Evolutionary conservation across 2,113 vertebrate species (phyloP).

Genomic region (Prinia subflava): DNA sequence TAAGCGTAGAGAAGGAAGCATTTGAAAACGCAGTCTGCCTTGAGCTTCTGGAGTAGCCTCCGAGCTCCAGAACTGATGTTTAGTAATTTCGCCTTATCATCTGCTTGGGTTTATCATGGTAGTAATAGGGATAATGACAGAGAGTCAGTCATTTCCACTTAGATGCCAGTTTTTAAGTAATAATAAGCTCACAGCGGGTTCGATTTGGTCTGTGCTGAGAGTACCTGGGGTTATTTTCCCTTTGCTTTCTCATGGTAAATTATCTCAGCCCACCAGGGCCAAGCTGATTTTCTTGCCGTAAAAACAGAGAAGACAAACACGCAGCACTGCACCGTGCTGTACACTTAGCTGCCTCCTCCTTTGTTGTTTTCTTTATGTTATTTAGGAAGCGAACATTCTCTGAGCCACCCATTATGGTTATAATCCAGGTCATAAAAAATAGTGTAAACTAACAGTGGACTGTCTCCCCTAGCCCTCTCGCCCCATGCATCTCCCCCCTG

Average conservation of each 20-base stretch:
- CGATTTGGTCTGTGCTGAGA: conserved; percentile 53
- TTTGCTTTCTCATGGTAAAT: conserved; percentile 60
- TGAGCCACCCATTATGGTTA: not conserved
- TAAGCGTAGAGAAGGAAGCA: conserved; percentile 22
- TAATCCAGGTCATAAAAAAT: conserved; percentile 42
- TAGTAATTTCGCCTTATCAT: conserved; percentile 75
- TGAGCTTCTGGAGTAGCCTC: conserved; percentile 40
- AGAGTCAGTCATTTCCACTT: conserved; percentile 67
- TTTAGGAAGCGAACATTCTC: conserved; percentile 30
- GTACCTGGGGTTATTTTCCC: conserved; percentile 65
- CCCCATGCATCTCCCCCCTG: conserved; percentile 18
- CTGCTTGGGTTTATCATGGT: conserved; percentile 72
- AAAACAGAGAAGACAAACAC: conserved; percentile 33
- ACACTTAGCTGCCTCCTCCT: conserved; percentile 5
- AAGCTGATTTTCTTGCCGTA: conserved; percentile 46
- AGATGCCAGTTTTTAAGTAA: conserved; percentile 76
- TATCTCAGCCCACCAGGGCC: conserved; percentile 60
- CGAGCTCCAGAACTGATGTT: conserved; percentile 65
- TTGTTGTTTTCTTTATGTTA: conserved; percentile 54
- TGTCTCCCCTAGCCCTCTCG: conserved; percentile 1
- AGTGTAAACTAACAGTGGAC: conserved; percentile 38
- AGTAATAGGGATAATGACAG: conserved; percentile 76
- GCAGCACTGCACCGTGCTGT: not conserved
- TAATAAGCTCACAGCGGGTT: conserved; percentile 68
- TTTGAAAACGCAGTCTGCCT: conserved; percentile 20